Base-by-base conservation (phyloP, 2,888 invertebrate species). In the Xylocampa areola region DNA sequence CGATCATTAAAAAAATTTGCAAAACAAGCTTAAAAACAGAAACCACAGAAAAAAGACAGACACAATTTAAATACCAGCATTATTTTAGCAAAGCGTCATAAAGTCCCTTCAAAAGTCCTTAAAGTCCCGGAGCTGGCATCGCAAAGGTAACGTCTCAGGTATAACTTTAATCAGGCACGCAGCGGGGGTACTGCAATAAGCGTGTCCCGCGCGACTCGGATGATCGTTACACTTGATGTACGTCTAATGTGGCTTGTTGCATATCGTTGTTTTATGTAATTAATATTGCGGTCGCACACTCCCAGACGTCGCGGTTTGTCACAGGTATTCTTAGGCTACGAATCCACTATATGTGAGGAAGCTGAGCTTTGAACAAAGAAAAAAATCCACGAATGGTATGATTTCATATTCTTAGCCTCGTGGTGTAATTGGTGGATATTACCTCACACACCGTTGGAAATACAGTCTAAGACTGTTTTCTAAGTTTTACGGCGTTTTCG, bases 131-230 rank as follows among this genome's bases (percentile, higher is more conserved):
- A 66, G 73, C 19, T 59, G 27, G 58, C 35, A 47, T 72, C 45
- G 33, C 37, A 27, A 41, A 66, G 47, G 50, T 32, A 67, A 36
- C 35, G 16, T 27, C 27, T 45, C 5, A 11, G 16, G 25, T 47
- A 36, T 47, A 47, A 59, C 45, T 66, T 72, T 66, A 72, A 66
- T 66, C 68, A 67, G 68, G 6, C 30, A 37, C 66, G 10, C 66
- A 35, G 66, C 66, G 27, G 73, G 65, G 35, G 1, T 0, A n/a
- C 60, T 4, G 68, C 68, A 39, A 67, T 67, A 72, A 72, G 37
- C 32, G 33, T 59, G 68, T 59, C 50, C 35, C 10, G 72, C 16
- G 45, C 17, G 35, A 27, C 45, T 43, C 14, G 60, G 35, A 37
- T 33, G 33, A 21, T 36, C 25, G 33, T 59, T 44, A 19, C 45